Base-by-base conservation (phyloP, 2,113 vertebrate species). In the Sardina pilchardus region DNA sequence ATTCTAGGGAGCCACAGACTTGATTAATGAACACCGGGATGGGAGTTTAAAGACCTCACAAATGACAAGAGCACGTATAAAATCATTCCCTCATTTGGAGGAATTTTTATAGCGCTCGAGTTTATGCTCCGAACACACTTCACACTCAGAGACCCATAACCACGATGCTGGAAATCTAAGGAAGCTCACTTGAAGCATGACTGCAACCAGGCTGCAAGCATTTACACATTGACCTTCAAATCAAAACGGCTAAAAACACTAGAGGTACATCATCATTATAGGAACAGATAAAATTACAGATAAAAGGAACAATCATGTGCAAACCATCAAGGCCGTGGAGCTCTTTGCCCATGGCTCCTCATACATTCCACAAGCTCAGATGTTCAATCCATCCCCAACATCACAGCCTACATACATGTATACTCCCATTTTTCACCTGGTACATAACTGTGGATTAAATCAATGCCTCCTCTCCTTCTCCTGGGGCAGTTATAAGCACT, bases 31-130 rank as follows among this genome's bases (percentile, higher is more conserved):
- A 78, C 30, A 9, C 71, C 10, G 30, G 39, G 71, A 78, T 17
- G 71, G 34, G 71, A 78, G 30, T 78, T 78, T 78, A 78, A 78
- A 78, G 71, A 78, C 71, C 30, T 34, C 67, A 34, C 67, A 75
- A 75, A 75, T 36, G 71, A 78, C 71, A 36, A 78, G 71, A 78
- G 12, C 30, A 36, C 26, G 12, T 34, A 78, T 78, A 78, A 78
- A 78, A 78, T 34, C 34, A 6, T 36, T 78, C 71, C 71, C 71
- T 78, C 71, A 36, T 36, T 78, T 78, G 30, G 14, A 36, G 71
- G 71, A 67, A 26, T 67, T 30, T 67, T 14, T 78, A 36, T 78
- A 78, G 21, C n/a, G 59, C 21, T 4, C 6, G 21, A 24, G 59
- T 21, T 78, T 36, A 8, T 30, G 63, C 63, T 26, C 63, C 10